phyloP scores from a whole-genome alignment of 2,888 invertebrate species.

The Criorhina ranunculi region DNA sequence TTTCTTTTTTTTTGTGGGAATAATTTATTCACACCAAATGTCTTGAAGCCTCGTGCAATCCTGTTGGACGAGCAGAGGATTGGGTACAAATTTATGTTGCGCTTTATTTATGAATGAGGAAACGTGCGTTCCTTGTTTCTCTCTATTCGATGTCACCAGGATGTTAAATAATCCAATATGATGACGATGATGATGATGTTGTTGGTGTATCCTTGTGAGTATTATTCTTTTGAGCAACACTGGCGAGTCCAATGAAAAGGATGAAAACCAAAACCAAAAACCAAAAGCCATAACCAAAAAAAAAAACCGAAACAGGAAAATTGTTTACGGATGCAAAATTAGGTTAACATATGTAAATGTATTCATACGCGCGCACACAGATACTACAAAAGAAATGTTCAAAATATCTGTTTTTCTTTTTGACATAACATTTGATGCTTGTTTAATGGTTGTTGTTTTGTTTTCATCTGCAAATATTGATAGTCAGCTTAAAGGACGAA shows the following conservation, averaged over 20 bases:
- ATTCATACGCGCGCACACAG: conserved; percentile 43
- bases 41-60: conserved; percentile 34
- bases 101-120: conserved; percentile 72
- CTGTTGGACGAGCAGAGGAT: conserved; percentile 24
- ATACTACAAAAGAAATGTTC: conserved; percentile 5
- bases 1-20: conserved; percentile 21
- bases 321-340: conserved; percentile 45
- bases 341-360: conserved; percentile 61
- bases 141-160: conserved; percentile 47
- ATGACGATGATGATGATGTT: conserved; percentile 33
- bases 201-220: conserved; percentile 26
- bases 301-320: conserved; percentile 14
- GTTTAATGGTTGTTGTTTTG: conserved; percentile 49
- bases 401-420: conserved; percentile 26
- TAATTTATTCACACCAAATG: conserved; percentile 51
- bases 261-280: too few relatives aligned
- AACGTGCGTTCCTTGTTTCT: conserved; percentile 45
- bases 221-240: conserved; percentile 25
- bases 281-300: too few relatives aligned
- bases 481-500: conserved; percentile 2
- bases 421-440: conserved; percentile 37
- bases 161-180: conserved; percentile 53
- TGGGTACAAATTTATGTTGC: conserved; percentile 44
- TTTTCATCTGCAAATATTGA: conserved; percentile 31
- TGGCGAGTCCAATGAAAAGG: conserved; percentile 25